Evolutionary conservation across 2,797 vertebrate genomes (phyloP).

Genomic region (Acipenser oxyrinchus): DNA sequence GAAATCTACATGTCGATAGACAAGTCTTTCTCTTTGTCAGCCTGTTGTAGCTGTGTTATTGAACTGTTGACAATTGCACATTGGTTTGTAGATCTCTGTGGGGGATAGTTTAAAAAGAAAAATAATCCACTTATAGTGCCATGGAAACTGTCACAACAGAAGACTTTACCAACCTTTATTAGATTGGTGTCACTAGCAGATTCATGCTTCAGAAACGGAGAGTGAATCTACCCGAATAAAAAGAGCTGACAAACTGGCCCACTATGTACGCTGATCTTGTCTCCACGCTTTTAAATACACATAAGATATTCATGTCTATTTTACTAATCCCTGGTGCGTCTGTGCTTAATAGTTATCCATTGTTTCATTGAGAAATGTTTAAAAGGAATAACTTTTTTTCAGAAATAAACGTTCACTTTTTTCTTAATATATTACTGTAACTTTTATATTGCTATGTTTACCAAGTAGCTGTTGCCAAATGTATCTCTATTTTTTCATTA

Average conservation of each 20-base stretch:
- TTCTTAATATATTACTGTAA: too few species aligned
- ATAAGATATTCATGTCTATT: not conserved
- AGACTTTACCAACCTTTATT: constrained; percentile 26
- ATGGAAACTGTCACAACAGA: constrained; percentile 30
- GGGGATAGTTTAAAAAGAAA: constrained; percentile 14
- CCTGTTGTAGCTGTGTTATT: constrained; percentile 9
- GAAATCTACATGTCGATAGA: constrained; percentile 9
- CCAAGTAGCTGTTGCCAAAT: too few species aligned
- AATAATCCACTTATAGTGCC: constrained; percentile 20
- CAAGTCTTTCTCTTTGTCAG: constrained; percentile 4
- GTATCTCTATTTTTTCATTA: too few species aligned
- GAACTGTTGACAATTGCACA: constrained; percentile 23
- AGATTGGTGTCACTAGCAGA: constrained; percentile 21
- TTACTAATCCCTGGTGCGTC: not conserved
- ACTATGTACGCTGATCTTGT: not conserved
- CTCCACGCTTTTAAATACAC: not conserved
- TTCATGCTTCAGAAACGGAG: not conserved
- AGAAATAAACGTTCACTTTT: too few species aligned
- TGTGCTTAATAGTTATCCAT: not conserved
- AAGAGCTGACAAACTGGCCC: not conserved
- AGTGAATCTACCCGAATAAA: not conserved
- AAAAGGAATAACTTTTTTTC: not conserved
- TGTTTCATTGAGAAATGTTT: not conserved
- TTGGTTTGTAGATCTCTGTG: constrained; percentile 17
- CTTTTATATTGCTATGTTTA: too few species aligned